These are phyloP conservation scores for Pseudomyrmex gracilis DNA, from an alignment of 1,140 invertebrate species.

Conservation along the genomic window DNA sequence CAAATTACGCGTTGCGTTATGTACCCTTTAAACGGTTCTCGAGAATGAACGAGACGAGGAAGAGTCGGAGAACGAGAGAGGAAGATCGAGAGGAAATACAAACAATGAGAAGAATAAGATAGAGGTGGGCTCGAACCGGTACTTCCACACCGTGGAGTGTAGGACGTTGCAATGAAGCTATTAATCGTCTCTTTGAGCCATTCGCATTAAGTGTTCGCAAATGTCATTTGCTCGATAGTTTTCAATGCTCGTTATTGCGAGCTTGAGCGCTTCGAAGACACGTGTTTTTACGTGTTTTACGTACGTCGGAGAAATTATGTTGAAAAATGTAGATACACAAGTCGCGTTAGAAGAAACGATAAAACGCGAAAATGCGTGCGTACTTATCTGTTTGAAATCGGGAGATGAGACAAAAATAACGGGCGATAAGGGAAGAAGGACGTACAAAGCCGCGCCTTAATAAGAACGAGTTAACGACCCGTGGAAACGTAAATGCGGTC, in stretches of 20 bases:
- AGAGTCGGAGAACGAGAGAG: slow-evolving; percentile 3
- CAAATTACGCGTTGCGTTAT: background rate
- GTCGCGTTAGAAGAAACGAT: background rate
- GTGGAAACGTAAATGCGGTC: slow-evolving; percentile 82
- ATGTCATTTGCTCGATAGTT: slow-evolving; percentile 66
- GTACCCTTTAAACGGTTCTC: background rate
- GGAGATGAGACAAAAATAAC: slow-evolving; percentile 47
- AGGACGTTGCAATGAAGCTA: slow-evolving; percentile 72
- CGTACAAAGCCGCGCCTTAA: slow-evolving; percentile 78
- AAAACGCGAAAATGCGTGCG: background rate
- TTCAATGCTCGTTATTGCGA: slow-evolving; percentile 37
- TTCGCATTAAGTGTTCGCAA: slow-evolving; percentile 63
- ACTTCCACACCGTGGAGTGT: slow-evolving; percentile 31
- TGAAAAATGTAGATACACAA: slow-evolving; percentile 11
- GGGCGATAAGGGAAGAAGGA: slow-evolving; percentile 63
- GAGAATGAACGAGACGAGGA: background rate
- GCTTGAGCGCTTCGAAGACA: background rate
- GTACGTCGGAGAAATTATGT: too few relatives aligned
- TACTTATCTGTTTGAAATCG: slow-evolving; percentile 12
- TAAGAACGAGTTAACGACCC: slow-evolving; percentile 83
- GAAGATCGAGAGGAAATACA: slow-evolving; percentile 25
- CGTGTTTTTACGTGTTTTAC: too few relatives aligned
- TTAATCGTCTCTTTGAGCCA: slow-evolving; percentile 70
- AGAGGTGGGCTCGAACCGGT: slow-evolving; percentile 61
- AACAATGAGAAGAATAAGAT: slow-evolving; percentile 1